phyloP scores from a whole-genome alignment of 2,113 vertebrate genomes.

The Platanista minor region DNA sequence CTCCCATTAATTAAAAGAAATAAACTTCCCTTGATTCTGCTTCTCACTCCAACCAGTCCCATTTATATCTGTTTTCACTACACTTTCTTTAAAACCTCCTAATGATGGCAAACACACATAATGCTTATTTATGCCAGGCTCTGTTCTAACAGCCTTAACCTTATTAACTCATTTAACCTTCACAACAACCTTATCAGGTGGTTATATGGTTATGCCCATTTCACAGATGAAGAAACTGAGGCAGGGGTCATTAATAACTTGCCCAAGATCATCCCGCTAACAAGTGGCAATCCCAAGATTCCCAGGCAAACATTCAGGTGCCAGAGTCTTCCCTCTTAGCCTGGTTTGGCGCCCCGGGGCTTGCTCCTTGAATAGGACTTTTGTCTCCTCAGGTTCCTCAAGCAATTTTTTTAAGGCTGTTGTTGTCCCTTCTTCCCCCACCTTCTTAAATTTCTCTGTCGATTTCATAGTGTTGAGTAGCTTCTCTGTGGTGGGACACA shows the following conservation, averaged over 20 bases:
- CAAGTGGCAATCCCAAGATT: neutral
- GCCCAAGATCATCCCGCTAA: neutral
- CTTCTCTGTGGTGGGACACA: neutral
- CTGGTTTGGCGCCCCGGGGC: neutral
- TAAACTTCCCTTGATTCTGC: neutral
- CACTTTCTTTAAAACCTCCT: neutral
- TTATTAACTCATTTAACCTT: neutral
- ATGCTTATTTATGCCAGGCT: neutral
- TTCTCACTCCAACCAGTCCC: neutral
- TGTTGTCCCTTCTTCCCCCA: neutral
- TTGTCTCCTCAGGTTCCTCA: neutral
- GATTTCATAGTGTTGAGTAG: neutral
- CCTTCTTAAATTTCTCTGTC: neutral
- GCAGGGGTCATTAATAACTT: neutral
- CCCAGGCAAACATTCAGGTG: neutral
- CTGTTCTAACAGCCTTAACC: neutral
- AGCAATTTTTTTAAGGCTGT: neutral
- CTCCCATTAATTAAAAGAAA: neutral
- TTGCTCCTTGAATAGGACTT: neutral
- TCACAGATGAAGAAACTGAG: neutral
- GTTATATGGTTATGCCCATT: neutral
- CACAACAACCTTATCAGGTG: neutral
- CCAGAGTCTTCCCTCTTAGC: neutral
- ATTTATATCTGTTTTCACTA: neutral
- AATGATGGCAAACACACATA: neutral